Evolutionary conservation across 1,140 invertebrate species (phyloP).

Genomic region (Brachionus koreanus): DNA sequence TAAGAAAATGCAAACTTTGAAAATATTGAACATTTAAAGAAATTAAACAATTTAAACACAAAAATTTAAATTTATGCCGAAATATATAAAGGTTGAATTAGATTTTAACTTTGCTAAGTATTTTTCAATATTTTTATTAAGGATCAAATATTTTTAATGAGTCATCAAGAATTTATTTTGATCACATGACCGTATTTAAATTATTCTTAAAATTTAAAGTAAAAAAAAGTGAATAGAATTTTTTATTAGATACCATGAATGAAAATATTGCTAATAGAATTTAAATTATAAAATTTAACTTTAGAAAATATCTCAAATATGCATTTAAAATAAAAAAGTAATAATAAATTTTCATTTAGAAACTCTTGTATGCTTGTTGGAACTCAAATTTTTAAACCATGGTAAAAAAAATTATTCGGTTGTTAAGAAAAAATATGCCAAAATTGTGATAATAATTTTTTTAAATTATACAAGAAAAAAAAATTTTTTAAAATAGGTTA

Average conservation of each 20-base stretch:
- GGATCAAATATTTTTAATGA: background rate
- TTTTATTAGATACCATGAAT: background rate
- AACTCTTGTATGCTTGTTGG: background rate
- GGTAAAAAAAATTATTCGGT: background rate
- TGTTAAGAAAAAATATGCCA: background rate
- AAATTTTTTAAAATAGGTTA: background rate
- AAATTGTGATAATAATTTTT: background rate
- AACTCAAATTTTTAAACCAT: background rate
- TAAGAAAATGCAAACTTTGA: no score
- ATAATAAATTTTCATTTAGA: background rate
- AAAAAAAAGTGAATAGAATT: background rate
- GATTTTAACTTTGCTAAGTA: no score
- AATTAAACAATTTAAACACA: no score
- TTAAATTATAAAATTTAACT: background rate
- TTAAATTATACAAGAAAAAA: background rate
- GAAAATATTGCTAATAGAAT: background rate
- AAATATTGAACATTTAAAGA: no score
- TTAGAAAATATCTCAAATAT: slow-evolving; percentile 4
- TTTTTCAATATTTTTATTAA: no score
- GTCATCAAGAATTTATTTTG: background rate
- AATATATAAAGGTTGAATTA: no score
- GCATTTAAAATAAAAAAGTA: background rate
- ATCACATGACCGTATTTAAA: background rate
- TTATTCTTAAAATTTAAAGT: background rate
- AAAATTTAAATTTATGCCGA: no score